A percentile compares a stretch with the other conserved stretches of the same genome.
These are phyloP conservation scores for Limnephilus lunatus DNA, from an alignment of 2,888 invertebrate species.

Conservation along the genomic window DNA sequence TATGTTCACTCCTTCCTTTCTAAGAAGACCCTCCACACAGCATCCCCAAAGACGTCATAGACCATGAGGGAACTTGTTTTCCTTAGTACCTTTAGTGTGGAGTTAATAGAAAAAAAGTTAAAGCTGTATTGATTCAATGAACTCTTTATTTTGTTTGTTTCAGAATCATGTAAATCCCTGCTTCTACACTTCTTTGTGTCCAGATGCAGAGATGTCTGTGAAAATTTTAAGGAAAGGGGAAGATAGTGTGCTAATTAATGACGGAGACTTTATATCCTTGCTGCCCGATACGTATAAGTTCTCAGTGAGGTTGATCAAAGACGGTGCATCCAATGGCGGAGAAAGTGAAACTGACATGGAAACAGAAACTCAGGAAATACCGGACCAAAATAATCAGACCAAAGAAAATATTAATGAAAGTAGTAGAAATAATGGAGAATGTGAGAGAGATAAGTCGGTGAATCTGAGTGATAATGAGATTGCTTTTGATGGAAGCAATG, in stretches of 20 bases:
- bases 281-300: constrained; percentile 71
- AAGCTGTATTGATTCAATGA: neutral
- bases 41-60: too few species aligned
- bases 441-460: neutral
- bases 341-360: neutral
- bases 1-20: too few species aligned
- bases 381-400: neutral
- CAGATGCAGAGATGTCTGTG: neutral
- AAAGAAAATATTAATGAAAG: neutral
- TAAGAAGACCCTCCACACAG: too few species aligned
- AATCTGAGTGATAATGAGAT: constrained; percentile 26
- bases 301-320: constrained; percentile 19
- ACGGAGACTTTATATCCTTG: constrained; percentile 77
- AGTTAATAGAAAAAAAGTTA: too few species aligned
- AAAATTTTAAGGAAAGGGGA: constrained; percentile 70
- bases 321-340: neutral
- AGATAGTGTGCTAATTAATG: constrained; percentile 69
- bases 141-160: constrained; percentile 67
- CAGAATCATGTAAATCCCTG: constrained; percentile 78
- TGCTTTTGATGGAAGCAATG: constrained; percentile 12
- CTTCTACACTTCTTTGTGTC: constrained; percentile 70
- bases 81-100: too few species aligned
- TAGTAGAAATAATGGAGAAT: neutral
- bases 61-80: too few species aligned
- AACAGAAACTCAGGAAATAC: constrained; percentile 15